Percentiles rank a stretch among this genome's conserved stretches.
Evolutionary conservation across 2,797 vertebrate genomes (phyloP).

Genomic region (Orestias chungarensis): DNA sequence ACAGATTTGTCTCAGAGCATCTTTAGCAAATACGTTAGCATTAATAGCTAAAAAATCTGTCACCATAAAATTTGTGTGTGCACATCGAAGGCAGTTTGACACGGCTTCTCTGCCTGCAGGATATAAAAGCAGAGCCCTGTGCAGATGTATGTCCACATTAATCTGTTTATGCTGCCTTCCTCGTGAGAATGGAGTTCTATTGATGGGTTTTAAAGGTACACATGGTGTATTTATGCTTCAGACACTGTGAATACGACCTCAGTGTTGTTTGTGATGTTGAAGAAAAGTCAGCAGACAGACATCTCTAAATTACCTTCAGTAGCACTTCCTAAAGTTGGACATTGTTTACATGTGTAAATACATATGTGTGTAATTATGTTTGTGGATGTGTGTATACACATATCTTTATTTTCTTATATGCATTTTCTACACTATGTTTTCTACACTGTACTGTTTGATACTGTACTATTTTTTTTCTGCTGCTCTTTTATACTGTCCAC

Average conservation of each 20-base stretch:
- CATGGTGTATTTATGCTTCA: neutral
- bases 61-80: neutral
- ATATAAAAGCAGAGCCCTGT: neutral
- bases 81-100: neutral
- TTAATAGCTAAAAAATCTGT: too few species aligned
- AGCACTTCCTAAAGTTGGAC: neutral
- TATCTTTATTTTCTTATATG: too few species aligned
- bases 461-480: too few species aligned
- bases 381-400: too few species aligned
- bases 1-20: too few species aligned
- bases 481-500: too few species aligned
- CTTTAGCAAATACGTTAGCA: too few species aligned
- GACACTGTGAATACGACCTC: neutral
- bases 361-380: too few species aligned
- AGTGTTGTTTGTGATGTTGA: neutral
- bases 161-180: neutral
- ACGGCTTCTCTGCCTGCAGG: constrained; percentile 1
- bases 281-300: neutral
- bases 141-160: neutral
- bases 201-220: neutral
- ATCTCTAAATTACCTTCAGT: neutral
- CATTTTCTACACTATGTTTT: too few species aligned
- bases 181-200: neutral
- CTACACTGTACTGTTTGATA: too few species aligned
- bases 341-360: neutral